phyloP scores from a whole-genome alignment of 2,888 invertebrate species.

The Polylopha cassiicola region DNA sequence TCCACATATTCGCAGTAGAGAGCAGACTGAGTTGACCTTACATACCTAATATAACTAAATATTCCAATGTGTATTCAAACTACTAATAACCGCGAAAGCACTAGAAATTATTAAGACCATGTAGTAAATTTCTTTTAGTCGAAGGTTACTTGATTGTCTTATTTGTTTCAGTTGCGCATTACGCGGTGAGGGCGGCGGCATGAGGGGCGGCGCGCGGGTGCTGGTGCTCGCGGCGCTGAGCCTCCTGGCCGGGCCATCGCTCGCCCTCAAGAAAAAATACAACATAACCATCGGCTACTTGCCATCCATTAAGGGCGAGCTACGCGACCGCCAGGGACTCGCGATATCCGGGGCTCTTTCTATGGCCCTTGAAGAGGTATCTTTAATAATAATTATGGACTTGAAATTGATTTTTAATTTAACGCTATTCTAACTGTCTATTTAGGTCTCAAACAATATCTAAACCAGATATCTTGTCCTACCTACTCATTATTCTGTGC shows the following conservation, averaged over 20 bases:
- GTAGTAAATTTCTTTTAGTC: no score
- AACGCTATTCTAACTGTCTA: no score
- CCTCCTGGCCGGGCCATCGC: constrained; percentile 73
- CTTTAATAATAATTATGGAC: constrained; percentile 17
- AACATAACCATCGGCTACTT: constrained; percentile 90
- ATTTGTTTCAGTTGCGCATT: constrained; percentile 44
- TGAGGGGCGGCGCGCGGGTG: constrained; percentile 81
- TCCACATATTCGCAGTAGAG: constrained; percentile 10
- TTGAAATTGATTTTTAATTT: constrained; percentile 13
- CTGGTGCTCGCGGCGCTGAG: constrained; percentile 80
- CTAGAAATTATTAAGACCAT: no score
- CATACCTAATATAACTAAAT: no score
- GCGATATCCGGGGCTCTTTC: constrained; percentile 94
- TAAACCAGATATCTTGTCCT: no score
- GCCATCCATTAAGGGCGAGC: constrained; percentile 86
- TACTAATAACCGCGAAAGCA: no score
- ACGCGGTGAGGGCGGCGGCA: constrained; percentile 76
- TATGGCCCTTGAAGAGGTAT: constrained; percentile 90
- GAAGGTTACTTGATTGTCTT: not conserved
- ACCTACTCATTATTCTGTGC: no score
- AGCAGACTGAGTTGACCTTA: no score
- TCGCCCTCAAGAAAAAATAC: constrained; percentile 60
- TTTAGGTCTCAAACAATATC: no score
- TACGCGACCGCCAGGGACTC: constrained; percentile 88
- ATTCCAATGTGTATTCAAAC: no score